Conservation (phyloP, 2,797 vertebrate species). For the Acestrorhynchus altus region DNA sequence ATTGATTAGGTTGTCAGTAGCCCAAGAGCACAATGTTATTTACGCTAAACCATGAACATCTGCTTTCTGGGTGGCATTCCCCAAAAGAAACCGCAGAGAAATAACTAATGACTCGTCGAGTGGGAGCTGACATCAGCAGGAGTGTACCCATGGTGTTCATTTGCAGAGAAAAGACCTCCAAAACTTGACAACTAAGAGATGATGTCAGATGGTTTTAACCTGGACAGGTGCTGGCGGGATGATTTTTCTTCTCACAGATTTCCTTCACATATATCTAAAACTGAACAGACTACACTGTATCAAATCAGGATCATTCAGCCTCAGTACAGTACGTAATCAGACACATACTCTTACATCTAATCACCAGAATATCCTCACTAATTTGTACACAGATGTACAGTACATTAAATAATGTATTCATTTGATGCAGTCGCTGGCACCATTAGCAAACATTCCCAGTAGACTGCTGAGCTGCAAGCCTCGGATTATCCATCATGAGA, state of each 20-base stretch:
- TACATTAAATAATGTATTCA: constrained; percentile 16
- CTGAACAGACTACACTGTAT: not conserved
- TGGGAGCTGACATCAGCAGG: constrained; percentile 19
- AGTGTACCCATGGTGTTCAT: not conserved
- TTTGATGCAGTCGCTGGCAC: not conserved
- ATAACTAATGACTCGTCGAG: constrained; percentile 22
- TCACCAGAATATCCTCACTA: not conserved
- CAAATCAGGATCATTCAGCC: not conserved
- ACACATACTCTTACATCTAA: not conserved
- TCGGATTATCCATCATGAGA: constrained; percentile 11
- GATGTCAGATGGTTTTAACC: not conserved
- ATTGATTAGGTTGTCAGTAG: constrained; percentile 41
- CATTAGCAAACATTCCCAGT: constrained; percentile 11
- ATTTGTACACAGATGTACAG: not conserved
- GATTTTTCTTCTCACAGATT: not conserved
- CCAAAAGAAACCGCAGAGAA: constrained; percentile 24
- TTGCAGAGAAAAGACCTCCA: not conserved
- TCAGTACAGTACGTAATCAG: not conserved
- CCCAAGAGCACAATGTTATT: constrained; percentile 47
- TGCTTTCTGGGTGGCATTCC: constrained; percentile 36
- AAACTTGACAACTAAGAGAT: not conserved
- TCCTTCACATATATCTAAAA: not conserved
- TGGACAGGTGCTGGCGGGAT: constrained; percentile 1
- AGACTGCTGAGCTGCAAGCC: constrained; percentile 20
- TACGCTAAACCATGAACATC: constrained; percentile 46